Evolutionary conservation across 2,888 invertebrate genomes (phyloP).

Genomic region (Agonopterix alstromeriana): DNA sequence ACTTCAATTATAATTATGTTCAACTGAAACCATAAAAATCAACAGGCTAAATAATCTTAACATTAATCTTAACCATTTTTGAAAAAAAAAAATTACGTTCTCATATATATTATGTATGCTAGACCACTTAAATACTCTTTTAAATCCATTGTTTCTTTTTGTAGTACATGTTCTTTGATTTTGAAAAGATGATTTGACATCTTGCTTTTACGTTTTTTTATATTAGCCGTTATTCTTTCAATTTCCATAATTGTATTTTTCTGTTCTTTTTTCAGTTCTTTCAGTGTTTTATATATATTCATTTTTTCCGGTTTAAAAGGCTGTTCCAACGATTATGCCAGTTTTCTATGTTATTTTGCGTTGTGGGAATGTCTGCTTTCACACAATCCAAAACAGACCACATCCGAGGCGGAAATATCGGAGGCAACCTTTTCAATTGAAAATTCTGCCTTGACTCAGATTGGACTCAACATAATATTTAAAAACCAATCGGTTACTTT

Average conservation of each 20-base stretch:
- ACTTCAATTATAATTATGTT: too few species aligned
- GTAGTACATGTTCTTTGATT: neutral
- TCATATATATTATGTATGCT: constrained; percentile 8
- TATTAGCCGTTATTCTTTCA: neutral
- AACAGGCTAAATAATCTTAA: too few species aligned
- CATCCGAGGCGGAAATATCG: constrained; percentile 2
- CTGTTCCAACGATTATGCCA: constrained; percentile 9
- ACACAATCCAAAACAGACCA: constrained; percentile 4
- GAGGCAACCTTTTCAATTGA: neutral
- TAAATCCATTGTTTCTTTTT: neutral
- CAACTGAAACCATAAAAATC: too few species aligned
- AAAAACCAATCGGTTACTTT: constrained; percentile 3
- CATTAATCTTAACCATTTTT: too few species aligned
- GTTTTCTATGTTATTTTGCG: constrained; percentile 5
- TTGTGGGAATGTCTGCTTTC: constrained; percentile 1
- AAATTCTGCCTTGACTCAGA: neutral
- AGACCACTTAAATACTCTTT: constrained; percentile 10
- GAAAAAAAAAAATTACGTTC: neutral
- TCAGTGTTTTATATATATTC: constrained; percentile 6
- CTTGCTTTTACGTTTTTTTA: neutral
- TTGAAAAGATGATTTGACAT: neutral
- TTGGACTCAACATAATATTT: constrained; percentile 1
- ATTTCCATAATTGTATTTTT: neutral
- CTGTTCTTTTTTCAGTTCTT: constrained; percentile 3
- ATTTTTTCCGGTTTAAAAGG: constrained; percentile 5